Conservation (phyloP, 2,888 invertebrate species). For the Pachymerium ferrugineum region DNA sequence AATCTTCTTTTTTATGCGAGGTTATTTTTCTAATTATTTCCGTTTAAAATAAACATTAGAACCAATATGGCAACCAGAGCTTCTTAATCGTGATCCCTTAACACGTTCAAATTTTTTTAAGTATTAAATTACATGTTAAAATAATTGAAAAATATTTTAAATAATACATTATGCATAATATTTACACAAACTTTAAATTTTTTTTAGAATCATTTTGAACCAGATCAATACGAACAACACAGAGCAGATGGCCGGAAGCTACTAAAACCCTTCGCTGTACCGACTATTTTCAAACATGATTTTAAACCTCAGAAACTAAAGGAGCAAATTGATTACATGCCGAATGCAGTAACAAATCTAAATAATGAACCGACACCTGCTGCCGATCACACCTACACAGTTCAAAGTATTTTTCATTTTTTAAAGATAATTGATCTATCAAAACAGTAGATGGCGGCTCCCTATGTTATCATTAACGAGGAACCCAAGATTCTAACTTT, state of each 20-base stretch:
- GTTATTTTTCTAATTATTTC: background rate
- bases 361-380: background rate
- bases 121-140: too few species aligned
- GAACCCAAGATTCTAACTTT: too few species aligned
- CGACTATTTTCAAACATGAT: constrained; percentile 15
- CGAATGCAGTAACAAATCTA: background rate
- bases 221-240: background rate
- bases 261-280: background rate
- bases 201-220: constrained; percentile 8
- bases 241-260: background rate
- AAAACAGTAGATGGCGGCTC: too few species aligned
- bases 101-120: too few species aligned
- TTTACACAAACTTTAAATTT: background rate
- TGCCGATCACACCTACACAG: background rate
- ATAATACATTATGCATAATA: too few species aligned
- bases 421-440: background rate
- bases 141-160: too few species aligned
- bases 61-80: background rate
- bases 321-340: background rate
- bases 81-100: too few species aligned
- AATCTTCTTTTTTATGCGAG: background rate
- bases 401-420: background rate
- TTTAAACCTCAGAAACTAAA: background rate
- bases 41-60: background rate
- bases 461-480: too few species aligned